Evolutionary conservation across 2,888 invertebrate species (phyloP), one percentile per base, ranked within the genome.

Genomic region (Hermaeophaga mercurialis): DNA sequence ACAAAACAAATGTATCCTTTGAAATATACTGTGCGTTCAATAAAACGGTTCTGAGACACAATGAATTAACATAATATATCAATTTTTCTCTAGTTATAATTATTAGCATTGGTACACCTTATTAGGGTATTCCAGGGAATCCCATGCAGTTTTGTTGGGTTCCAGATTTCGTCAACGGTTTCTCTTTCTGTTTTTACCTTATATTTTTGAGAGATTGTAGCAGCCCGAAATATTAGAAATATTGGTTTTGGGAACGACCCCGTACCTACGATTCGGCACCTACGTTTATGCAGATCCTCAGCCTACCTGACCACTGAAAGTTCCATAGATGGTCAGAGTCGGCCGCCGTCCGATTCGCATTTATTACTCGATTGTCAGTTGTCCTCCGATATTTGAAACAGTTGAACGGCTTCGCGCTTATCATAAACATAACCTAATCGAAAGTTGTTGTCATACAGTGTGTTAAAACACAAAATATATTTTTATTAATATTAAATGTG

Each of bases 321-420:
- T 66, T 65, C 71, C 70, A 68, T 69, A 71, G 64, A 65, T 67
- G 67, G 70, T 66, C 67, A 70, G 63, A 63, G 62, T 60, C 59
- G 63, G 46, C 66, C 63, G 63, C 63, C 52, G 22, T 64, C n/a
- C n/a, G 61, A 65, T 65, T 62, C 59, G 62, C 64, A 65, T 66
- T 64, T 62, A 66, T 62, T 63, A 64, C 64, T 65, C 55, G 56
- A 56, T 65, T 68, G 68, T 71, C 70, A 73, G 74, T 74, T 71
- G 70, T 70, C 66, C 70, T 68, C 60, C 66, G 71, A 64, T 69
- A 59, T 31, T 47, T 33, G 54, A 38, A 45, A 50, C 38, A 50
- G 69, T 66, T 62, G 69, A 66, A 59, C 41, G 68, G 61, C 63
- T 62, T 66, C 66, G 67, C 64, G 66, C 62, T 53, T 44, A 53